Base-by-base conservation (phyloP, 2,797 vertebrate species). In the Chaetophractus vellerosus region DNA sequence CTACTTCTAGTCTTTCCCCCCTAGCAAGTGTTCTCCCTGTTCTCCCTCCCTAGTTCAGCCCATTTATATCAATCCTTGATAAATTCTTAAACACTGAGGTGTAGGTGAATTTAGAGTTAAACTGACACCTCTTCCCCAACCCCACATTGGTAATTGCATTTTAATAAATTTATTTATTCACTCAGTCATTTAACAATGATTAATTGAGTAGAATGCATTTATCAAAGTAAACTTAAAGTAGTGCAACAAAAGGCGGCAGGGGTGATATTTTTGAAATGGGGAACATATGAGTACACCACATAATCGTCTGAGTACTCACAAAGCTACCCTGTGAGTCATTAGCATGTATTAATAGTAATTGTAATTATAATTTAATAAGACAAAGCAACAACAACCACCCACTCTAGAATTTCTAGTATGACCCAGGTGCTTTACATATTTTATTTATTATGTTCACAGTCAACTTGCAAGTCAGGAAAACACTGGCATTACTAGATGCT, bases 201-300 rank as follows among this genome's bases (percentile, higher is more conserved):
- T 78, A 88, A 82, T 85, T 52, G 38, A 93, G 21, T 57, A 63
- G 10, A 81, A 63, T 52, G 8, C 41, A 48, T 68, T 82, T 91
- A 48, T 41, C 74, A 88, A 83, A 89, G 59, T 79, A 50, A 96
- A 86, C 19, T 38, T 86, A 68, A 38, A 31, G 18, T 48, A 33
- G 41, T 95, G 12, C 19, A 72, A 6, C 21, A 45, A 31, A 6
- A 64, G 55, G 31, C 64, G 33, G 6, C 31, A 82, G 45, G 2
- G 31, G n/a, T 92, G 75, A 75, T 48, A 86, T 91, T 94, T 88
- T 88, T 95, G 61, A 83, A 88, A 38, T 36, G 69, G 69, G 28
- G 19, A 78, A 9, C 19, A 14, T 85, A 8, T 52, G 88, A 72
- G 83, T 45, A 81, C 0, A 52, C 41, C 59, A 31, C 21, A 41